phyloP scores from a whole-genome alignment of 2,888 invertebrate genomes.

The Tiphia femorata region DNA sequence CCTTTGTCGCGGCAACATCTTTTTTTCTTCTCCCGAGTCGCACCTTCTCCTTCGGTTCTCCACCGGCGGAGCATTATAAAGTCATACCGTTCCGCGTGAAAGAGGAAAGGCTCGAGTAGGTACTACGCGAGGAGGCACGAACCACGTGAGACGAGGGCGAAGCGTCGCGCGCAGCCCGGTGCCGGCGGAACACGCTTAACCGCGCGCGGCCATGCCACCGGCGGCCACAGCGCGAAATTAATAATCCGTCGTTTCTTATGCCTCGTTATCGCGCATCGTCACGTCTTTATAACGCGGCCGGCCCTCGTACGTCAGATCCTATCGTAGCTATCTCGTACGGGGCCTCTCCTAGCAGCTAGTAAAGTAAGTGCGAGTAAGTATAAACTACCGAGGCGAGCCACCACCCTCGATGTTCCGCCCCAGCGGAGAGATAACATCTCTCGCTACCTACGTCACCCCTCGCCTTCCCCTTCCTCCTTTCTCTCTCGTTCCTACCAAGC shows the following conservation, averaged over 20 bases:
- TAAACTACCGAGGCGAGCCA: slow-evolving; percentile 54
- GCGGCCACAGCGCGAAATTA: slow-evolving; percentile 44
- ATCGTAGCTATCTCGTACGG: slow-evolving; percentile 56
- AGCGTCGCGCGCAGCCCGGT: too few relatives aligned
- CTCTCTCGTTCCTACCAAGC: slow-evolving; percentile 25
- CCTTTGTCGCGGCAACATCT: too few relatives aligned
- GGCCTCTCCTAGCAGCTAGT: slow-evolving; percentile 58
- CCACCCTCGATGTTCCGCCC: slow-evolving; percentile 57
- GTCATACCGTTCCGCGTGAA: too few relatives aligned
- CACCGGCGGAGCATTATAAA: too few relatives aligned
- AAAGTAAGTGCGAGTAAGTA: slow-evolving; percentile 57
- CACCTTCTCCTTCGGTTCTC: too few relatives aligned
- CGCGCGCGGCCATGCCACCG: too few relatives aligned
- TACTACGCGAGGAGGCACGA: too few relatives aligned
- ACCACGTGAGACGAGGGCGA: too few relatives aligned
- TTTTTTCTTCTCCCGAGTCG: too few relatives aligned
- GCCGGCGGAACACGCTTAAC: too few relatives aligned
- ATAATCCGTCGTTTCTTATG: slow-evolving; percentile 51
- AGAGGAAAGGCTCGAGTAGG: too few relatives aligned
- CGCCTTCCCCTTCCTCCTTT: slow-evolving; percentile 36
- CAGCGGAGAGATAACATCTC: slow-evolving; percentile 58
- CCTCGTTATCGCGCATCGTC: slow-evolving; percentile 56
- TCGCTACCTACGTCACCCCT: slow-evolving; percentile 33
- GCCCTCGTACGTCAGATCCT: slow-evolving; percentile 58
- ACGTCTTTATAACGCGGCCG: slow-evolving; percentile 59